These are phyloP conservation scores for Semibalanus balanoides DNA, from an alignment of 1,140 invertebrate genomes.

Conservation along the genomic window DNA sequence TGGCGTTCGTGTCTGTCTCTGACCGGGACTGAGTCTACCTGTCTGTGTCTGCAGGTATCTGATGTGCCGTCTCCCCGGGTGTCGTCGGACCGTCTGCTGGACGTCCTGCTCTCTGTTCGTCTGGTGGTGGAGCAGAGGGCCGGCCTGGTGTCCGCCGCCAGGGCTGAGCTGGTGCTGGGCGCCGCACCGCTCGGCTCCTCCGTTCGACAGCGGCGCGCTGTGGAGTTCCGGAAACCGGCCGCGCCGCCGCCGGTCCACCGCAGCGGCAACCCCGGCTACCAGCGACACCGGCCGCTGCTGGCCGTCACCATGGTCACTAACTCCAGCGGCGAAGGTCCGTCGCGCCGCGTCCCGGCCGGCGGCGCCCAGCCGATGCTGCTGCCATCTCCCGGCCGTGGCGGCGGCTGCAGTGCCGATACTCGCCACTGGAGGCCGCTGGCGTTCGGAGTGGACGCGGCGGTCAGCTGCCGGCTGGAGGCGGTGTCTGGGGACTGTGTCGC, in stretches of 20 bases:
- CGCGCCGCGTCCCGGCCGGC: too few relatives aligned
- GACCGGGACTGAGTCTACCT: too few relatives aligned
- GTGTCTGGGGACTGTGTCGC: slow-evolving; percentile 7
- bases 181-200: too few relatives aligned
- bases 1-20: too few relatives aligned
- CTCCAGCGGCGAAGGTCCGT: neutral
- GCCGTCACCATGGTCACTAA: neutral
- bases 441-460: slow-evolving; percentile 14
- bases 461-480: slow-evolving; percentile 11
- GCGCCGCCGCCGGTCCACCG: too few relatives aligned
- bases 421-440: slow-evolving; percentile 12
- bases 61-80: neutral
- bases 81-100: neutral
- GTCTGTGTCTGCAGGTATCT: neutral
- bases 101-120: neutral
- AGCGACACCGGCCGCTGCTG: neutral
- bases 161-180: neutral
- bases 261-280: neutral
- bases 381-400: slow-evolving; percentile 10
- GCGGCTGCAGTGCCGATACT: slow-evolving; percentile 4
- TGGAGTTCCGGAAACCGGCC: neutral
- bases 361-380: slow-evolving; percentile 11
- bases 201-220: neutral
- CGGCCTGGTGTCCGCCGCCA: neutral
- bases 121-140: neutral